phyloP scores from a whole-genome alignment of 2,888 invertebrate species.

The Ichneumoninae sp. region DNA sequence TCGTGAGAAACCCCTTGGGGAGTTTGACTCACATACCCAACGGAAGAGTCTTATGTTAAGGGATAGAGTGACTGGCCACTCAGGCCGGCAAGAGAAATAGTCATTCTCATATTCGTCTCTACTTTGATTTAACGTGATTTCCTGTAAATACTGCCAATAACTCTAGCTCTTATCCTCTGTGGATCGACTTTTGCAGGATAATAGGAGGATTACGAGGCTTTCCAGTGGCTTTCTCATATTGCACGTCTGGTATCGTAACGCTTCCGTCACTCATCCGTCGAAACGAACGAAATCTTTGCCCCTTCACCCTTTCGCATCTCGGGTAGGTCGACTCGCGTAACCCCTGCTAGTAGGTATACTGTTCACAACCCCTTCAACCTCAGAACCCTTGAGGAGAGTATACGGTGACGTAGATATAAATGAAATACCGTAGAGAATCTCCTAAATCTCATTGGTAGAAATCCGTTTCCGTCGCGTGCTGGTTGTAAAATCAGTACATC shows the following conservation, averaged over 20 bases:
- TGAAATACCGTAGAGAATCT: constrained; percentile 51
- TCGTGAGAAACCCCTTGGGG: constrained; percentile 62
- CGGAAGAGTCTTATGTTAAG: too few species aligned
- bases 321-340: constrained; percentile 55
- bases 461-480: constrained; percentile 84
- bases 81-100: too few species aligned
- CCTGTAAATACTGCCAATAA: too few species aligned
- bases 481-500: constrained; percentile 84
- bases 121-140: too few species aligned
- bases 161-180: too few species aligned
- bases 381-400: not conserved
- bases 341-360: constrained; percentile 40
- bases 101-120: too few species aligned
- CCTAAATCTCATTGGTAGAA: constrained; percentile 82
- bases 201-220: constrained; percentile 72
- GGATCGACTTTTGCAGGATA: constrained; percentile 47
- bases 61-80: too few species aligned
- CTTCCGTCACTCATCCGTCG: constrained; percentile 39
- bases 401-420: not conserved
- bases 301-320: constrained; percentile 50
- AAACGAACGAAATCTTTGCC: constrained; percentile 39
- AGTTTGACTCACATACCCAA: too few species aligned
- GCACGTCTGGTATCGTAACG: constrained; percentile 33
- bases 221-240: constrained; percentile 38
- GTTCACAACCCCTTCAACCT: constrained; percentile 47